Evolutionary conservation across 2,888 invertebrate species (phyloP), one percentile per base, ranked within the genome.

Genomic region (Drosophila parthenogenetica): DNA sequence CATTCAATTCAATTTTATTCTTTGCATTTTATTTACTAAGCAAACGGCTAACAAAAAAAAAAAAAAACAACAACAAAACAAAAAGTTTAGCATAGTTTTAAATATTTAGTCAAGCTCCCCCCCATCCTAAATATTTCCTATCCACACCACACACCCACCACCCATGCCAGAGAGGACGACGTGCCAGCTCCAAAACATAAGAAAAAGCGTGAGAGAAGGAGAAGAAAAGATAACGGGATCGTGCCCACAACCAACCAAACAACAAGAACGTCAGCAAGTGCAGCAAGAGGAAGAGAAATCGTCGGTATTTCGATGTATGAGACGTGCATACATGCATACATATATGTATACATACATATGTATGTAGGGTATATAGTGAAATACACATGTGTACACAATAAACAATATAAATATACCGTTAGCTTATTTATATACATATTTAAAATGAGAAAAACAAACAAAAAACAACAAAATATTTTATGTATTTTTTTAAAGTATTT

Each of bases 401-500:
- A 72, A 75, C 67, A 79, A 81, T 64, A 81, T 75, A 73, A 81
- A 81, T 79, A 81, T 81, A 81, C 69, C 80, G 81, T 81, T 81
- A 85, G 81, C 81, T 81, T 81, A 81, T 81, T 81, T 80, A 86
- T 83, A 86, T 80, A 83, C 50, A 77, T 61, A 80, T 63, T 81
- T 69, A 67, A 81, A 72, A 67, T 54, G 58, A 60, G 57, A 60
- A 55, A 48, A 48, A 46, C 50, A 13, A 40, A 43, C 35, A 59
- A 66, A 57, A 76, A 58, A 45, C 53, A 62, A 53, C 57, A 37
- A 83, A 81, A 82, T 87, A 87, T 82, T 82, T 82, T 84, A 82
- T 82, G 82, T 82, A 82, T 82, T 82, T 82, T 82, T 82, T 82
- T 82, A 82, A 82, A 72, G 87, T 82, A 82, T 87, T 87, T 82